Conservation (phyloP, 2,113 vertebrate species). For the Erythrocercus mccallii region DNA sequence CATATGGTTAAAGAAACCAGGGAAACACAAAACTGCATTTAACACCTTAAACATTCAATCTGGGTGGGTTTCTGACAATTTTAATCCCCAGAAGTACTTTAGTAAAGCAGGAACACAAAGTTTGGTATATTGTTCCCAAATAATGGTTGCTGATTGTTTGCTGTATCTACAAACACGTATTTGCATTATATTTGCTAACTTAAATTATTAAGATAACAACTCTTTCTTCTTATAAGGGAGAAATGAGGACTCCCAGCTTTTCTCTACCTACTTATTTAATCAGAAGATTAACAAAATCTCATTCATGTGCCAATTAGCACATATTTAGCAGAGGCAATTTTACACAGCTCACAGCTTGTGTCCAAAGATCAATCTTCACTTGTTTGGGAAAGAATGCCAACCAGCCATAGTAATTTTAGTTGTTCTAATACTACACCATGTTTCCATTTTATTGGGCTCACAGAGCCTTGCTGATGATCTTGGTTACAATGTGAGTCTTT, state of each 20-base stretch:
- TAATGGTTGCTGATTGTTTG: neutral
- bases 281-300: constrained; percentile 1
- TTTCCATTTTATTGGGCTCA: neutral
- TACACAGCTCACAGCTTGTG: constrained; percentile 10
- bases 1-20: neutral
- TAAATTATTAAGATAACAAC: neutral
- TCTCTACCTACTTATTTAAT: neutral
- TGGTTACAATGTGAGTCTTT: neutral
- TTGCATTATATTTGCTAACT: neutral
- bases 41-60: neutral
- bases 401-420: neutral
- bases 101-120: neutral
- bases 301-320: neutral
- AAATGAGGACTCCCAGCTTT: neutral
- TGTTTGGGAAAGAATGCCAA: neutral
- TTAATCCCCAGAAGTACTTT: neutral
- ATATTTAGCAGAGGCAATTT: constrained; percentile 15
- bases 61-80: neutral
- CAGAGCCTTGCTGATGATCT: neutral
- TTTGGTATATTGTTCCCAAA: neutral
- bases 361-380: constrained; percentile 5
- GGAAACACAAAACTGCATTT: neutral
- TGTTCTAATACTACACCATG: neutral
- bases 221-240: neutral
- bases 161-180: neutral